Evolutionary conservation across 2,888 invertebrate genomes (phyloP), one percentile per base, ranked within the genome.

Genomic region (Gymnocheta viridis): DNA sequence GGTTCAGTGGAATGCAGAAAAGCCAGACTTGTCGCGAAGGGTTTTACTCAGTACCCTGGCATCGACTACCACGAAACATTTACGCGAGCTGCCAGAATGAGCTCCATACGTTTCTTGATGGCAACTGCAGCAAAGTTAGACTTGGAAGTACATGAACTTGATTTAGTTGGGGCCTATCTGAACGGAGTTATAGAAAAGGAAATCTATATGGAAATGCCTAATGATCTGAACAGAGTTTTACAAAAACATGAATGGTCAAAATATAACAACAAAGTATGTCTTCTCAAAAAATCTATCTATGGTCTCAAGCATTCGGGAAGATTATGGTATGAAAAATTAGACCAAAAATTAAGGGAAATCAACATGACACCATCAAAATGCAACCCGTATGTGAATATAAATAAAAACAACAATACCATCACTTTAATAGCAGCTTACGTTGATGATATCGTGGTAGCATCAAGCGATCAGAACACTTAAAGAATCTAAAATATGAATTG

Each of bases 1-100:
- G 88, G 88, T 60, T 82, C 82, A 41, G 51, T 87, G 3, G 82
- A 82, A 9, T 84, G 86, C 27, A 85, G 87, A 44, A 90, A 89
- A 72, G 89, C 89, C 1, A 69, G 89, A 44, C 70, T 89, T 27
- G 89, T 89, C 4, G 88, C 88, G 19, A 87, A 87, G 73, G 89
- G 89, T 19, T 89, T 87, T 73, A 86, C 85, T 2, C 89, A 90
- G 70, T 83, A 86, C 72, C 87, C 86, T 29, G 89, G 88, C 14
- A 80, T 86, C 38, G 88, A 89, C 85, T 89, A 87, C 82, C 82
- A 87, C n/a, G 87, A 89, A 70, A 88, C 88, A 0, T 90, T 88
- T 82, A 87, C 85, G 3, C 85, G 82, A 6, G 83, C 86, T 4
- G 85, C 85, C 22, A 86, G 86, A 85, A 79, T 85, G 14, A 81